phyloP scores from a whole-genome alignment of 2,888 invertebrate genomes.

The Calameuta pallipes region DNA sequence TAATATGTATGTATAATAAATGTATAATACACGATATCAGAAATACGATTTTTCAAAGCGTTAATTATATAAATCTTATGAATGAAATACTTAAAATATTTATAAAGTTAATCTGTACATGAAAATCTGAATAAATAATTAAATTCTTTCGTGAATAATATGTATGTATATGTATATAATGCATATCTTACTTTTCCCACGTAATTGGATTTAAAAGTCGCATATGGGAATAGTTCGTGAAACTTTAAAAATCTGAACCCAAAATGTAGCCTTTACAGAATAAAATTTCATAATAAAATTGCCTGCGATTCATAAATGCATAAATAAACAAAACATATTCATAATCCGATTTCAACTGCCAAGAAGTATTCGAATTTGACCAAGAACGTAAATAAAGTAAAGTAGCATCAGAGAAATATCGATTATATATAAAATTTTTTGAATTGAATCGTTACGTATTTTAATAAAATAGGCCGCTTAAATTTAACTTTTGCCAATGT shows the following conservation, averaged over 20 bases:
- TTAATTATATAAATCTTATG: too few relatives aligned
- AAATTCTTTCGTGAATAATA: too few relatives aligned
- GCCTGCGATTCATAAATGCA: conserved; percentile 50
- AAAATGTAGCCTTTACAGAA: conserved; percentile 32
- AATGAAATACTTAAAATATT: conserved; percentile 11
- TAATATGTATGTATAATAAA: too few relatives aligned
- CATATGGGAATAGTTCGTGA: too few relatives aligned
- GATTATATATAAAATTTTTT: conserved; percentile 22
- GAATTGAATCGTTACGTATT: conserved; percentile 48
- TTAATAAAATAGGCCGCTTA: conserved; percentile 36
- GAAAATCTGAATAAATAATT: too few relatives aligned
- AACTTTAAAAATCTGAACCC: too few relatives aligned
- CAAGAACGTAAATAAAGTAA: conserved; percentile 10
- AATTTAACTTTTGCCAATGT: conserved; percentile 25
- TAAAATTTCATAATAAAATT: conserved; percentile 54
- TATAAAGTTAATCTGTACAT: conserved; percentile 17
- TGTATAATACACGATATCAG: too few relatives aligned
- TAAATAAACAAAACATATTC: conserved; percentile 24
- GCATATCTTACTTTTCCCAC: background rate
- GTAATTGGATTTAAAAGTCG: too few relatives aligned
- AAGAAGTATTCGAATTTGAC: background rate
- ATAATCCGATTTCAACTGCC: conserved; percentile 15
- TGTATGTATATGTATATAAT: background rate
- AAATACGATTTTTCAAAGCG: too few relatives aligned
- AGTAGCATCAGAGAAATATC: conserved; percentile 46